A percentile compares a stretch with the other conserved stretches of the same genome.
Conservation (phyloP, 2,113 vertebrate species). For the Progne subis region DNA sequence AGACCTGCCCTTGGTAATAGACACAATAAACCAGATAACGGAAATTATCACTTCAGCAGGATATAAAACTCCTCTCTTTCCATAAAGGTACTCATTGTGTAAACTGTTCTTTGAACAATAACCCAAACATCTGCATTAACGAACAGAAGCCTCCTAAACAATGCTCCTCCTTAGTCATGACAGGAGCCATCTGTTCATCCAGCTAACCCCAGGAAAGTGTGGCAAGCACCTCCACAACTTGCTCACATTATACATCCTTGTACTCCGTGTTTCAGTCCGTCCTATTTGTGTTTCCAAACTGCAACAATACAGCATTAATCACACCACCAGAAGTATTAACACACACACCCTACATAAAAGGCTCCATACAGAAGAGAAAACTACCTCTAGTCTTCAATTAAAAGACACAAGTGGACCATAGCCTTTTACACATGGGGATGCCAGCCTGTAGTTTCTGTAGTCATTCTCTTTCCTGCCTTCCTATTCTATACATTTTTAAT, state of each 20-base stretch:
- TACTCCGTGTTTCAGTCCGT: not conserved
- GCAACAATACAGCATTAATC: not conserved
- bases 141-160: not conserved
- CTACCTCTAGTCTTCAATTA: not conserved
- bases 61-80: not conserved
- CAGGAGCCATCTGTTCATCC: constrained; percentile 10
- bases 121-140: constrained; percentile 12
- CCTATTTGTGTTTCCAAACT: not conserved
- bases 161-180: not conserved
- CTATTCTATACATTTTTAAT: not conserved
- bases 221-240: not conserved
- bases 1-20: not conserved
- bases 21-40: not conserved
- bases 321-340: not conserved
- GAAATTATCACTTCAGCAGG: not conserved
- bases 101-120: not conserved
- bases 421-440: fast-evolving
- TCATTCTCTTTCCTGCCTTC: not conserved
- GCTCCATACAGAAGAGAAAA: not conserved
- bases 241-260: not conserved
- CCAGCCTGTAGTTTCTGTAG: fast-evolving
- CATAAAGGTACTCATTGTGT: not conserved
- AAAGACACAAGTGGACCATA: fast-evolving
- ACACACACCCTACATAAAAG: not conserved
- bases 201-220: not conserved